Conservation (phyloP, 2,888 invertebrate species). For the Cataglyphis cursor region DNA sequence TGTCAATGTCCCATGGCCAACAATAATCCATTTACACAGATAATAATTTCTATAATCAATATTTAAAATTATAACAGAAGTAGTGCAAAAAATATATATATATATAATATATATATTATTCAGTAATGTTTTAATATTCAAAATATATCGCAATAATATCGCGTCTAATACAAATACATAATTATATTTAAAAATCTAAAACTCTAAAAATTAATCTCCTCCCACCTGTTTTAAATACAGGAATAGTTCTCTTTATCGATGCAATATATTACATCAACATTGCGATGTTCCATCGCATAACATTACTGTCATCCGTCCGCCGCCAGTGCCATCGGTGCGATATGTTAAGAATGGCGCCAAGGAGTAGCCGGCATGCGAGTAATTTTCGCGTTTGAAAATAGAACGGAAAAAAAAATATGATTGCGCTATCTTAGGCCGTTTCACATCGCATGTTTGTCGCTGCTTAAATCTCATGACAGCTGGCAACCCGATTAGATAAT, state of each 20-base stretch:
- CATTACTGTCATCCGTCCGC: conserved; percentile 30
- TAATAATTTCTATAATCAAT: background rate
- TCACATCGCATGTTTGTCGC: conserved; percentile 31
- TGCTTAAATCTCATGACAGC: background rate
- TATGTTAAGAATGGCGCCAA: conserved; percentile 78
- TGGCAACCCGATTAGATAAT: background rate
- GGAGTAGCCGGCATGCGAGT: conserved; percentile 71
- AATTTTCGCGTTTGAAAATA: conserved; percentile 79
- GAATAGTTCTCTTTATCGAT: background rate
- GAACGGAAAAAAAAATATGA: conserved; percentile 73
- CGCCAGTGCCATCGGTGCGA: conserved; percentile 69
- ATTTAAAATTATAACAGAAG: background rate
- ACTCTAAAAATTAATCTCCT: background rate
- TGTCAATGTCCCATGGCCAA: background rate
- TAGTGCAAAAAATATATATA: background rate
- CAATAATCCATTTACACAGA: background rate
- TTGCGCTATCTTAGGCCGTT: conserved; percentile 46
- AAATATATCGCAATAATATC: background rate
- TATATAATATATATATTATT: background rate
- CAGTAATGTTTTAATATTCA: background rate
- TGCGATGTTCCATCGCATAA: conserved; percentile 37
- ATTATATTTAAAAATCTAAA: background rate
- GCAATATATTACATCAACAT: conserved; percentile 27
- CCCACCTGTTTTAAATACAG: background rate
- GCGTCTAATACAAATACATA: background rate